Evolutionary conservation across 2,797 vertebrate genomes (phyloP).

Genomic region (Periparus ater): DNA sequence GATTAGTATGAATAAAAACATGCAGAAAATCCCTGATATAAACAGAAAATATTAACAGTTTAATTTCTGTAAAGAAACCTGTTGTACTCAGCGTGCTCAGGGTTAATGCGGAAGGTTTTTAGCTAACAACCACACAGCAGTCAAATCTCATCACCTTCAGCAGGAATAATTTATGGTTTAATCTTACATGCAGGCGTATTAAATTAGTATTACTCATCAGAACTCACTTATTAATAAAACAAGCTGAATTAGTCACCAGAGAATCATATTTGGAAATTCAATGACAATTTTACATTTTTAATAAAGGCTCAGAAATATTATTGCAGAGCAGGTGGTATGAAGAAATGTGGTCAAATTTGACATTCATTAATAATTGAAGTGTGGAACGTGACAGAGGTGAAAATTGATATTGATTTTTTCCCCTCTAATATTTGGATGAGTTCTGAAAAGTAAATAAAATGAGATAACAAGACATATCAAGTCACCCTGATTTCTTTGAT

Average conservation of each 20-base stretch:
- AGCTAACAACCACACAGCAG: slow-evolving; percentile 50
- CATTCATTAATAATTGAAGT: slow-evolving; percentile 85
- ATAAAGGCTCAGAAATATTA: slow-evolving; percentile 81
- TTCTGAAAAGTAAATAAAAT: slow-evolving; percentile 84
- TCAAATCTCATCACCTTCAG: slow-evolving; percentile 76
- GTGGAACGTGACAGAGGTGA: slow-evolving; percentile 77
- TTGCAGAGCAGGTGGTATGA: slow-evolving; percentile 73
- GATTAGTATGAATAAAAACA: not conserved
- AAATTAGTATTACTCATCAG: slow-evolving; percentile 85
- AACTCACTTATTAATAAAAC: slow-evolving; percentile 83
- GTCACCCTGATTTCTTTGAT: slow-evolving; percentile 78
- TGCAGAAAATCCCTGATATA: not conserved
- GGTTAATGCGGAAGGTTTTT: slow-evolving; percentile 67
- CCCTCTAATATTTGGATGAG: slow-evolving; percentile 79
- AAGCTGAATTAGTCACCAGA: slow-evolving; percentile 81
- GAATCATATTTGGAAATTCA: slow-evolving; percentile 83
- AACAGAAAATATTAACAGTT: not conserved
- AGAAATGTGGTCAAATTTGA: slow-evolving; percentile 82
- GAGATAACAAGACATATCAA: slow-evolving; percentile 80
- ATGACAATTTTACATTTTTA: slow-evolving; percentile 86
- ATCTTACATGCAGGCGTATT: slow-evolving; percentile 79
- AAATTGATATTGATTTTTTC: slow-evolving; percentile 82
- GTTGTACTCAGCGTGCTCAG: not conserved
- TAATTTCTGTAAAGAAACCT: not conserved
- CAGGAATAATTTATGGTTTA: slow-evolving; percentile 85